These are phyloP conservation scores for Lophotis ruficrista DNA, from an alignment of 2,113 vertebrate genomes.

Conservation along the genomic window DNA sequence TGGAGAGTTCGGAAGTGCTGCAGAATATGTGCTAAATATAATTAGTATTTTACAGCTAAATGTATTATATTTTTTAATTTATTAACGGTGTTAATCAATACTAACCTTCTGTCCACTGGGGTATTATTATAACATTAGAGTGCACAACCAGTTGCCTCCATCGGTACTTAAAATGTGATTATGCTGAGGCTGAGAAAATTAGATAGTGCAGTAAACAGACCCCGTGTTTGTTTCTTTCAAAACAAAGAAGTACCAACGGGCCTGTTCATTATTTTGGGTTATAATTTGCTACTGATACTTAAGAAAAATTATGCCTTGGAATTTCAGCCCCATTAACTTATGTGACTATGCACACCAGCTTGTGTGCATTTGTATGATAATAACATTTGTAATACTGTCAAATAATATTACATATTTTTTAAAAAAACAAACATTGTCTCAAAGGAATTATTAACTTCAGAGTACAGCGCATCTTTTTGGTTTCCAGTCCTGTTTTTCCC, in stretches of 20 bases:
- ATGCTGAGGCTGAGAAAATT: constrained; percentile 13
- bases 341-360: background rate
- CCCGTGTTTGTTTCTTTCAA: background rate
- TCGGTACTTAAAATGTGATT: constrained; percentile 11
- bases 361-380: background rate
- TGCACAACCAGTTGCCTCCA: background rate
- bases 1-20: background rate
- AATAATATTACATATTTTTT: background rate
- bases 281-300: background rate
- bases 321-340: constrained; percentile 33
- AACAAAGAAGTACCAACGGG: background rate
- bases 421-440: background rate
- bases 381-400: constrained; percentile 16
- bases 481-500: constrained; percentile 12
- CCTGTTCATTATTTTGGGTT: constrained; percentile 2
- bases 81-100: constrained; percentile 42
- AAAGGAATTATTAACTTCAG: constrained; percentile 5
- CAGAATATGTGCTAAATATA: background rate
- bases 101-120: background rate
- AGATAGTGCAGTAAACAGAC: background rate
- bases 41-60: background rate
- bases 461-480: background rate
- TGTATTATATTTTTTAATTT: background rate
- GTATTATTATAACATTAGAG: background rate
- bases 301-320: background rate